Percentiles rank a stretch among this genome's conserved stretches.
Evolutionary conservation across 1,140 invertebrate genomes (phyloP).

Genomic region (Carposina sasakii): DNA sequence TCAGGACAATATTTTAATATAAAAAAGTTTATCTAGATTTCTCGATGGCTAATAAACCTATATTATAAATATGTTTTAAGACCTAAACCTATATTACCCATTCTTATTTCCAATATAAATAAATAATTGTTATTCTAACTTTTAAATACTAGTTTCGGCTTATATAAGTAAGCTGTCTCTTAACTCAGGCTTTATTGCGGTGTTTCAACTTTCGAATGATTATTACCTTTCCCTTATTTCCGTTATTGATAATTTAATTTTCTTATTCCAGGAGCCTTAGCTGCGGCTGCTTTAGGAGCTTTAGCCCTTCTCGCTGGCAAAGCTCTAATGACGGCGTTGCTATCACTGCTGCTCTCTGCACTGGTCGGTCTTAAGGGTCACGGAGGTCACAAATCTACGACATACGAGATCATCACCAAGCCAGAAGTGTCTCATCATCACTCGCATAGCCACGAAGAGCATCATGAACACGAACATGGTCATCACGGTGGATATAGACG

Average conservation of each 20-base stretch:
- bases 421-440: constrained; percentile 82
- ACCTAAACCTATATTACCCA: background rate
- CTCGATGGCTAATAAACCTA: too few species aligned
- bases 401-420: constrained; percentile 87
- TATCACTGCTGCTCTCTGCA: constrained; percentile 83
- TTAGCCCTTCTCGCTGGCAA: constrained; percentile 85
- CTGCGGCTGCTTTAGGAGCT: constrained; percentile 82
- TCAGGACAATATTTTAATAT: too few species aligned
- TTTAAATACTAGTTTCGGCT: too few species aligned
- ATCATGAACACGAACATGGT: constrained; percentile 62
- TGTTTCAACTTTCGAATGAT: too few species aligned
- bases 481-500: constrained; percentile 64
- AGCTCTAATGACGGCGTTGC: constrained; percentile 85
- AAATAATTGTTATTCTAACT: too few species aligned
- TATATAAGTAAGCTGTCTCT: too few species aligned
- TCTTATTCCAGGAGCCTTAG: constrained; percentile 75
- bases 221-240: too few species aligned
- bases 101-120: background rate
- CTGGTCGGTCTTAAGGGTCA: constrained; percentile 82
- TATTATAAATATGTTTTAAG: background rate
- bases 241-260: constrained; percentile 4
- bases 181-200: too few species aligned
- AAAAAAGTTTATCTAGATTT: too few species aligned
- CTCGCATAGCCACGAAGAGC: constrained; percentile 78
- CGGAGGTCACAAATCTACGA: constrained; percentile 78